phyloP scores from a whole-genome alignment of 2,888 invertebrate species.

The Lithosia quadra region DNA sequence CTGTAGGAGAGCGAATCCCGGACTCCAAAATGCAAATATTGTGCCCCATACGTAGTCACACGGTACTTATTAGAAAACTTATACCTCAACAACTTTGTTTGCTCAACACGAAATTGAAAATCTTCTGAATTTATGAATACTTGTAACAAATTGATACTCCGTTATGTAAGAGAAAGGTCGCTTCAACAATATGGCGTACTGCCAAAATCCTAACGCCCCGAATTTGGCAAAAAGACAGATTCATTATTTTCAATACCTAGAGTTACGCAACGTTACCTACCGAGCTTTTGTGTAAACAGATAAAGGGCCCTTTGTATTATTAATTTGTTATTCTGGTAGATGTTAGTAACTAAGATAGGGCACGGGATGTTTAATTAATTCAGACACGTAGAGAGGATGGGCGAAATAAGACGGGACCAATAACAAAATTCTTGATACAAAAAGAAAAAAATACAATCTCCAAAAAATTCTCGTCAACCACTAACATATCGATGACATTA shows the following conservation, averaged over 20 bases:
- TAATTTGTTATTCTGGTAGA: not conserved
- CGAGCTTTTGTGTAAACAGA: not conserved
- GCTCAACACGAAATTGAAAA: not conserved
- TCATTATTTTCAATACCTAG: not conserved
- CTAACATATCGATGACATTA: too few species aligned
- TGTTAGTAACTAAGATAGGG: too few species aligned
- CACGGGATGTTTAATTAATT: too few species aligned
- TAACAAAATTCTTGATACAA: too few species aligned
- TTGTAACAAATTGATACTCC: not conserved
- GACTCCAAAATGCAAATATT: too few species aligned
- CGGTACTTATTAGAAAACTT: not conserved
- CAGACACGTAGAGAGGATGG: too few species aligned
- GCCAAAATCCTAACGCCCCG: not conserved
- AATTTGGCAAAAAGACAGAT: conserved; percentile 7
- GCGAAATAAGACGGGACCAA: too few species aligned
- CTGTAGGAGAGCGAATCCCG: too few species aligned
- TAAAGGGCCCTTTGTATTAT: not conserved
- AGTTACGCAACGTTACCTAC: conserved; percentile 8
- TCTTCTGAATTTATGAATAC: conserved; percentile 6
- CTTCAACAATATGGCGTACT: conserved; percentile 3
- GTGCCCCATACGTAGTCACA: too few species aligned
- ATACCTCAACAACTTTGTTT: not conserved
- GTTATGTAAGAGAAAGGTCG: conserved; percentile 12
- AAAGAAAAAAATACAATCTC: too few species aligned
- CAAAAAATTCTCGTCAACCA: too few species aligned